phyloP scores from a whole-genome alignment of 2,888 invertebrate species.

The Drosophila prolongata region DNA sequence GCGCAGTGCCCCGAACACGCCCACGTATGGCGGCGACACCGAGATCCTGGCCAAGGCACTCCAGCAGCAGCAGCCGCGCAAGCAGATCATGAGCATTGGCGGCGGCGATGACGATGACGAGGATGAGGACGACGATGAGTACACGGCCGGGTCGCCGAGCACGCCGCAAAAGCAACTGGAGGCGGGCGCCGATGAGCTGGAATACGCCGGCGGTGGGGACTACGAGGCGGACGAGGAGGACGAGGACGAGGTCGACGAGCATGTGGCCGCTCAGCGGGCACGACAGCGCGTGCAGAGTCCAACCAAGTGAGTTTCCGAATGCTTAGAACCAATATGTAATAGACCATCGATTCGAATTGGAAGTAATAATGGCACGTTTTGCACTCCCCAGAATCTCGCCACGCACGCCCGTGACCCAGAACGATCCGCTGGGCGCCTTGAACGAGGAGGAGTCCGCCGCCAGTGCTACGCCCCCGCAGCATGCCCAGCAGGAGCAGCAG shows the following conservation, averaged over 20 bases:
- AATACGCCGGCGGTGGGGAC: slow-evolving; percentile 60
- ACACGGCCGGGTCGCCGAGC: slow-evolving; percentile 22
- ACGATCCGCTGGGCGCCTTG: slow-evolving; percentile 95
- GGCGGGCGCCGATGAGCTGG: slow-evolving; percentile 25
- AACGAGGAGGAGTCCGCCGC: slow-evolving; percentile 81
- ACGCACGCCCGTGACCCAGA: slow-evolving; percentile 94
- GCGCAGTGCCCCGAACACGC: slow-evolving; percentile 82
- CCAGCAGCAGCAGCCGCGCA: slow-evolving; percentile 60
- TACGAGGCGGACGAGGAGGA: slow-evolving; percentile 63
- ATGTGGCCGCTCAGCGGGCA: slow-evolving; percentile 45
- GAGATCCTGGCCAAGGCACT: slow-evolving; percentile 88
- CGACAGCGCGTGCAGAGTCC: slow-evolving; percentile 81
- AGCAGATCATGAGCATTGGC: slow-evolving; percentile 78
- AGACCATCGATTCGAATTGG: background rate
- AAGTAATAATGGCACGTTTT: background rate
- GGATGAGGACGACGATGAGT: slow-evolving; percentile 30
- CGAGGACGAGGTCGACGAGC: slow-evolving; percentile 55
- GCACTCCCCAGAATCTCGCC: slow-evolving; percentile 86
- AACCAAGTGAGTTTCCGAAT: slow-evolving; percentile 79
- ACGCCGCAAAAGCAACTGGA: slow-evolving; percentile 48
- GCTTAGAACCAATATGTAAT: background rate
- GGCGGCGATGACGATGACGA: slow-evolving; percentile 69
- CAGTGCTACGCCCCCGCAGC: slow-evolving; percentile 35
- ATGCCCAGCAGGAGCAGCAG: slow-evolving; percentile 18
- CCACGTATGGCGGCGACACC: slow-evolving; percentile 92